These are phyloP conservation scores for Lordiphosa collinella DNA, from an alignment of 1,140 invertebrate species.

Conservation along the genomic window DNA sequence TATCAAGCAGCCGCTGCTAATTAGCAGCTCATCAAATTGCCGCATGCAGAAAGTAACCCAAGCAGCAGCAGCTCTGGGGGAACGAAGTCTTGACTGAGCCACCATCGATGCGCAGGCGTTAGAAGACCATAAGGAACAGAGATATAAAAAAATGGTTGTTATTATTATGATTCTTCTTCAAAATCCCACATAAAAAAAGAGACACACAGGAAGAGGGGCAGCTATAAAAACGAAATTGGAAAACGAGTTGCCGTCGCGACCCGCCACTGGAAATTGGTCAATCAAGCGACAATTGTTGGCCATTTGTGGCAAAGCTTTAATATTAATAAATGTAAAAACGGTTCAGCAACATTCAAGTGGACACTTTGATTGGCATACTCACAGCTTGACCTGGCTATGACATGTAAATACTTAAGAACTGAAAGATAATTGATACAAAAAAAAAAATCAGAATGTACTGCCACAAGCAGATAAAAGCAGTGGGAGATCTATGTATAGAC, in stretches of 20 bases:
- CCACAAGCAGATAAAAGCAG: constrained; percentile 40
- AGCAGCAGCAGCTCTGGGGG: constrained; percentile 10
- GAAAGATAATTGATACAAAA: constrained; percentile 69
- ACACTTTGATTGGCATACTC: constrained; percentile 49
- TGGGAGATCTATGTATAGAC: constrained; percentile 42
- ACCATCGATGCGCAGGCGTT: constrained; percentile 22
- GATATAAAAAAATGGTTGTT: constrained; percentile 16
- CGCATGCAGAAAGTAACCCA: constrained; percentile 57
- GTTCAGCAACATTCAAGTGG: constrained; percentile 39
- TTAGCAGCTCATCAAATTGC: constrained; percentile 74
- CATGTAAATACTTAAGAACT: constrained; percentile 34
- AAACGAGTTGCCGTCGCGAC: constrained; percentile 45
- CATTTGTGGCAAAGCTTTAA: constrained; percentile 59
- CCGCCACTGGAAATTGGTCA: constrained; percentile 59
- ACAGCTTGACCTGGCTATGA: constrained; percentile 32
- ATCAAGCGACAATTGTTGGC: constrained; percentile 71
- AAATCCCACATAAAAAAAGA: constrained; percentile 17
- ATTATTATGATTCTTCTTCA: background rate
- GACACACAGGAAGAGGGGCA: background rate
- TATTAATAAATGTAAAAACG: constrained; percentile 48
- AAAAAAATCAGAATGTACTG: constrained; percentile 48
- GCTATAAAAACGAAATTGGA: constrained; percentile 55
- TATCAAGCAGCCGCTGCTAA: constrained; percentile 47
- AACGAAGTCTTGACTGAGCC: background rate
- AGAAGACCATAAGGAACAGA: constrained; percentile 23